Evolutionary conservation across 2,113 vertebrate genomes (phyloP).

Genomic region (human): GRCh38 chr11:92414501-92415000

Average conservation of each 20-base stretch:
- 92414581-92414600: background rate
- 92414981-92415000: fast-evolving
- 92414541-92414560: background rate
- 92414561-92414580: slow-evolving; percentile 40
- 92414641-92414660: slow-evolving; percentile 50
- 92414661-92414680: slow-evolving; percentile 59
- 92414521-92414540: slow-evolving; percentile 32
- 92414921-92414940: no score
- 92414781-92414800: no score
- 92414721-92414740: background rate
- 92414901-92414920: no score
- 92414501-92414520: background rate
- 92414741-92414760: no score
- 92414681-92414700: background rate
- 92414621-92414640: slow-evolving; percentile 36
- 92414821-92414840: no score
- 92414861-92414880: fast-evolving
- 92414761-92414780: no score
- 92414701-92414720: slow-evolving; percentile 44
- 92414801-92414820: no score
- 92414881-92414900: no score
- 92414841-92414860: no score
- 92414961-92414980: no score
- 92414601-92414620: background rate
- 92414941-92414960: no score